Percentiles rank a stretch among this genome's conserved stretches.
These are phyloP conservation scores for Dysmachus trigonus DNA, from an alignment of 2,888 invertebrate genomes.

Conservation along the genomic window DNA sequence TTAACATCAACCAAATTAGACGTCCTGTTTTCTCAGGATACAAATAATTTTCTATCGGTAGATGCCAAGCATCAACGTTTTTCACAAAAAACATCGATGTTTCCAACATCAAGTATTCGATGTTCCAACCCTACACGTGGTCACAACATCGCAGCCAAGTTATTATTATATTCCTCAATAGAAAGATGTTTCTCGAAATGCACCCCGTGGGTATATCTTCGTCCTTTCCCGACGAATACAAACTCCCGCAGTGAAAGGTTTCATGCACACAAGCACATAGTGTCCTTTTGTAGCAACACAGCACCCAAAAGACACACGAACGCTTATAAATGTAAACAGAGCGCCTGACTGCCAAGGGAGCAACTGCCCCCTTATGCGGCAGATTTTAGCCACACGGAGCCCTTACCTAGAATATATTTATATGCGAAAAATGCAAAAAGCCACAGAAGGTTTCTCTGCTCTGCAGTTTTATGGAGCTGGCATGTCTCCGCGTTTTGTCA, in stretches of 20 bases:
- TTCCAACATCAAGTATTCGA: too few species aligned
- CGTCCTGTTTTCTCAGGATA: too few species aligned
- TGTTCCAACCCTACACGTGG: too few species aligned
- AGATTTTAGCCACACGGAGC: background rate
- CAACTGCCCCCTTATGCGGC: background rate
- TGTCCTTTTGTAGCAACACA: background rate
- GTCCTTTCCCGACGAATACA: background rate
- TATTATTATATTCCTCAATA: background rate
- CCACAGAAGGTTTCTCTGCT: conserved; percentile 1
- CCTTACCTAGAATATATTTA: background rate
- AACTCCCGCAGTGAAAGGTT: background rate
- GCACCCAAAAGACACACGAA: background rate
- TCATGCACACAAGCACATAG: background rate
- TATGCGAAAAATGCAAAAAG: background rate
- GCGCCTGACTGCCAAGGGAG: background rate
- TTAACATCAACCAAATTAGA: too few species aligned
- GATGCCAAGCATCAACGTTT: too few species aligned
- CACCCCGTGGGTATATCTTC: background rate
- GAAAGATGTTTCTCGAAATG: background rate
- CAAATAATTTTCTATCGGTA: too few species aligned
- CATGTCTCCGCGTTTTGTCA: conserved; percentile 2
- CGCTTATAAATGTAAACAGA: conserved; percentile 25
- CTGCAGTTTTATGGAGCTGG: conserved; percentile 16
- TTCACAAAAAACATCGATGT: too few species aligned
- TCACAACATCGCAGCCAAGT: background rate